phyloP scores from a whole-genome alignment of 2,888 invertebrate species.

The Zonitis immaculata region DNA sequence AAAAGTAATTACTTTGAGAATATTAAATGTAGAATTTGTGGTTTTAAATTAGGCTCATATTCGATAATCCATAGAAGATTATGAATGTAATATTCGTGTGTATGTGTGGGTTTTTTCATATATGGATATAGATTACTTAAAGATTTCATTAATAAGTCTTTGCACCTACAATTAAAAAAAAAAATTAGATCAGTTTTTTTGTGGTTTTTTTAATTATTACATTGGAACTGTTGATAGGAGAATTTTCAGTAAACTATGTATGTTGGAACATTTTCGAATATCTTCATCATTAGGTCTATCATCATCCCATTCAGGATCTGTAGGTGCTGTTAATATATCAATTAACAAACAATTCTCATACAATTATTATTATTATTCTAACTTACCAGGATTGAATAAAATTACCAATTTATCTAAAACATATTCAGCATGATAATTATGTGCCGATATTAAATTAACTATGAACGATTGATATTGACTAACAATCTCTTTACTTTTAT shows the following conservation, averaged over 20 bases:
- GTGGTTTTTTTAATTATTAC: constrained; percentile 43
- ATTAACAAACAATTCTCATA: background rate
- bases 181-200: constrained; percentile 11
- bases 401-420: constrained; percentile 59
- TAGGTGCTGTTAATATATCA: constrained; percentile 41
- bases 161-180: constrained; percentile 55
- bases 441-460: constrained; percentile 63
- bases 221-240: constrained; percentile 56
- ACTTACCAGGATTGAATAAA: constrained; percentile 56
- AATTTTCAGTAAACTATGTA: constrained; percentile 53
- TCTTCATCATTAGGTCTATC: constrained; percentile 56
- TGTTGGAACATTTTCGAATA: constrained; percentile 55
- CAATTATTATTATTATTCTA: background rate
- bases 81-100: constrained; percentile 70
- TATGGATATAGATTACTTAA: constrained; percentile 71
- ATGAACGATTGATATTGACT: constrained; percentile 60
- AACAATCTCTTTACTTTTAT: constrained; percentile 50
- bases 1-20: constrained; percentile 63
- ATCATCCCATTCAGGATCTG: constrained; percentile 56
- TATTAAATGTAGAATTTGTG: constrained; percentile 67
- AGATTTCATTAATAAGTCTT: constrained; percentile 62
- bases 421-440: constrained; percentile 60
- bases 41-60: constrained; percentile 67
- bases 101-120: constrained; percentile 60
- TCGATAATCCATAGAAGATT: constrained; percentile 72